Evolutionary conservation across 1,140 invertebrate genomes (phyloP), one percentile per base, ranked within the genome.

Genomic region (Pectinophora gossypiella): DNA sequence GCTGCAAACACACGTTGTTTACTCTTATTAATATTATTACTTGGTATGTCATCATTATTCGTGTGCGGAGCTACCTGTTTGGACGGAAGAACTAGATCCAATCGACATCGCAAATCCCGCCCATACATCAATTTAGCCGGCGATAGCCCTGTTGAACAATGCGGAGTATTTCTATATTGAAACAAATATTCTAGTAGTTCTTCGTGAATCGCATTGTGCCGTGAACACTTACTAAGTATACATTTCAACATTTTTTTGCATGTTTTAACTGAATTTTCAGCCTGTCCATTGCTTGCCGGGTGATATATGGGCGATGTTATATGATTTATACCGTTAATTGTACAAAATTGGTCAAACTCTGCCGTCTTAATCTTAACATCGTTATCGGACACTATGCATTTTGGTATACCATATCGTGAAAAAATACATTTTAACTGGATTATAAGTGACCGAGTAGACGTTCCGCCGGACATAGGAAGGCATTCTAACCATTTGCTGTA

Each of bases 231-330:
- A 44, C n/a, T 44, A 6, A 38, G 13, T n/a, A 38, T 38, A 15
- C 36, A 38, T 38, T 38, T 38, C 13, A 48, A 48, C 27, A 48
- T 23, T 48, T 48, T 48, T 32, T 48, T 35, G n/a, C n/a, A n/a
- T n/a, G n/a, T n/a, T n/a, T n/a, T n/a, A n/a, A n/a, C n/a, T n/a
- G n/a, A n/a, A n/a, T n/a, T n/a, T n/a, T n/a, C n/a, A n/a, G n/a
- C n/a, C n/a, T n/a, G n/a, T n/a, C n/a, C n/a, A n/a, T n/a, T n/a
- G n/a, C n/a, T n/a, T n/a, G n/a, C n/a, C n/a, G n/a, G n/a, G n/a
- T n/a, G n/a, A n/a, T n/a, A n/a, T 35, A 48, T 48, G 9, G 46
- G 46, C 9, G 46, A 48, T 3, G 46, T 48, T 19, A 48, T 36
- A 35, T 48, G 15, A 10, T 35, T 48, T 4, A 48, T 48, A 1